Evolutionary conservation across 2,888 invertebrate species (phyloP), one percentile per base, ranked within the genome.

Genomic region (Strigamia maritima): DNA sequence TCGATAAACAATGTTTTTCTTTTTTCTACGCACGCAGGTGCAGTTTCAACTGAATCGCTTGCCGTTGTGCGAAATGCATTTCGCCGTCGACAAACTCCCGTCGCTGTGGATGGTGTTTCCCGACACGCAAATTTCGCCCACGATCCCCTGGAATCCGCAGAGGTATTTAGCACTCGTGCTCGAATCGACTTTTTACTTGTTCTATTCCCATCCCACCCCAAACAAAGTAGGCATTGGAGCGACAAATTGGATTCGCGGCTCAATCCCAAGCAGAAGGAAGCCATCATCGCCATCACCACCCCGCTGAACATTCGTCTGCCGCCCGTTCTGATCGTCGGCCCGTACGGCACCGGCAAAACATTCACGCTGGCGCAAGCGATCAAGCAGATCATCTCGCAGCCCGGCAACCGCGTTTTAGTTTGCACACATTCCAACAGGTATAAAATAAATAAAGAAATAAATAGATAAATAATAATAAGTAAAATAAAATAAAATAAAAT

Each of bases 311-410:
- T 90, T 22, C 88, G 89, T 79, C 84, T 92, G 77, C 92, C 93
- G 0, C 93, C 93, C 0, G 90, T 93, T 80, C 86, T 93, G 75
- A 88, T 93, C 8, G 91, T 93, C 77, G 91, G 87, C 0, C 94
- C 94, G 0, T 94, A 92, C 86, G 94, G 94, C n/a, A 94, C 94
- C 0, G 94, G 94, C 0, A 94, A 94, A 85, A 94, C 94, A 0
- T 94, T 92, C 84, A 94, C 94, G 0, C 86, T 94, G 82, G 93
- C 93, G 0, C 85, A 86, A 83, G 92, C 92, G 0, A 91, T 93
- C 60, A 90, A 90, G 83, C 90, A 91, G 83, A 87, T 93, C 65
- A 85, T 92, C 38, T 85, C 88, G 12, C 90, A 92, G 83, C 87
- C 89, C 0, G 88, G 90, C 24, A 90, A 91, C 31, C 89, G 91